These are phyloP conservation scores for Clytia hemisphaerica DNA, from an alignment of 30 jellyfish, hydroid and myxozoan species.

Conservation along the genomic window DNA sequence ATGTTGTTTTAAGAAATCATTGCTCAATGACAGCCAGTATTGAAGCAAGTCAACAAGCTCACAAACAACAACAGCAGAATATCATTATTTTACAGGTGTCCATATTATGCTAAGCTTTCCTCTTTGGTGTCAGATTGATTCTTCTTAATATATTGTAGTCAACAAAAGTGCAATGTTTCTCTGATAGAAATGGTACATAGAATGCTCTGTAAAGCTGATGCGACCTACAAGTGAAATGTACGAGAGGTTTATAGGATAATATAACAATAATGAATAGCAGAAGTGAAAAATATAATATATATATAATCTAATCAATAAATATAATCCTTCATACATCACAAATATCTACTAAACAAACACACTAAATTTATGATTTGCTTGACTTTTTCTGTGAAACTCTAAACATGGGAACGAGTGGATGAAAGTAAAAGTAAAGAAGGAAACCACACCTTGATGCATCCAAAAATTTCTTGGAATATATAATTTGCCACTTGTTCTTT, in stretches of 20 bases:
- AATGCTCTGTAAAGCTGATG: conserved; percentile 77
- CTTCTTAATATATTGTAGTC: conserved; percentile 65
- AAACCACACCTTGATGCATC: conserved; percentile 62
- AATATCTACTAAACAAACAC: too few species aligned
- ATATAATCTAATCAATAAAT: background rate
- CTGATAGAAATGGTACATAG: conserved; percentile 83
- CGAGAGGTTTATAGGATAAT: background rate
- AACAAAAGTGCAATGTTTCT: conserved; percentile 56
- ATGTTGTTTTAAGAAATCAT: too few species aligned
- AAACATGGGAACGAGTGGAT: too few species aligned
- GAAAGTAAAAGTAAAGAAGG: background rate
- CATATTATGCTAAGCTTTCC: too few species aligned
- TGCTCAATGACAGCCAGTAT: too few species aligned
- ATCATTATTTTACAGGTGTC: too few species aligned
- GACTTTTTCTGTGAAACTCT: too few species aligned
- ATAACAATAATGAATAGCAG: background rate
- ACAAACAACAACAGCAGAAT: too few species aligned
- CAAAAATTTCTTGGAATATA: conserved; percentile 52
- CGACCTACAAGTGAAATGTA: conserved; percentile 47
- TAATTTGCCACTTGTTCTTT: conserved; percentile 55
- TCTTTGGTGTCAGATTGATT: too few species aligned
- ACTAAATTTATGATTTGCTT: too few species aligned
- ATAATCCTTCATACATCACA: background rate
- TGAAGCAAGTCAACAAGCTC: too few species aligned
- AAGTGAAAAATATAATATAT: background rate